Percentiles rank a stretch among this genome's conserved stretches.
phyloP scores from a whole-genome alignment of 2,888 invertebrate genomes.

The Eupeodes latifasciatus region DNA sequence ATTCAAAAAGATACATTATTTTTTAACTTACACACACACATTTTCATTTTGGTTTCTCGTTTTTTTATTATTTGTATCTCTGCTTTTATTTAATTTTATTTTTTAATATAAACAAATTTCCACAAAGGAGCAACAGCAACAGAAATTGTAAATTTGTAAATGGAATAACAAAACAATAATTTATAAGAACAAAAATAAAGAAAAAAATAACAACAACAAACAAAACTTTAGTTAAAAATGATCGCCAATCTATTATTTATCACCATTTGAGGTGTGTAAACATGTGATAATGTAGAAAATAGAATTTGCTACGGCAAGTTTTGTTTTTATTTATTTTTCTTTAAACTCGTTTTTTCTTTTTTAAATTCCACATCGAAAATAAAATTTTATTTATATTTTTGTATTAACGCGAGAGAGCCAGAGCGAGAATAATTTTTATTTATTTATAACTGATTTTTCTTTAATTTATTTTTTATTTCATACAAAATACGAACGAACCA shows the following conservation, averaged over 20 bases:
- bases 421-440: slow-evolving; percentile 7
- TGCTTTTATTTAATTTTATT: neutral
- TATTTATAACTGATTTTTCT: slow-evolving; percentile 19
- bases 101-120: slow-evolving; percentile 6
- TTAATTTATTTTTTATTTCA: slow-evolving; percentile 4
- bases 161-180: slow-evolving; percentile 15
- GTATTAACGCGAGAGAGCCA: neutral
- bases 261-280: neutral
- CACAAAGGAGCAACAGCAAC: neutral
- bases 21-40: slow-evolving; percentile 23
- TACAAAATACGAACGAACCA: slow-evolving; percentile 41
- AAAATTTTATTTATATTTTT: neutral
- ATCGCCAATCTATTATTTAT: slow-evolving; percentile 2
- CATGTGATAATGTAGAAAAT: slow-evolving; percentile 1
- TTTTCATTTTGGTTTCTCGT: neutral
- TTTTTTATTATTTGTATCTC: neutral
- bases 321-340: neutral
- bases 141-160: slow-evolving; percentile 11
- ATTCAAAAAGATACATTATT: neutral
- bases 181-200: neutral
- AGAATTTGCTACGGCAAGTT: neutral
- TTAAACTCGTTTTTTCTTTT: neutral
- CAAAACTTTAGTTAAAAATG: neutral
- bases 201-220: neutral
- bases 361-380: neutral